Base-by-base conservation (phyloP, 1,140 invertebrate species). In the Mya arenaria region DNA sequence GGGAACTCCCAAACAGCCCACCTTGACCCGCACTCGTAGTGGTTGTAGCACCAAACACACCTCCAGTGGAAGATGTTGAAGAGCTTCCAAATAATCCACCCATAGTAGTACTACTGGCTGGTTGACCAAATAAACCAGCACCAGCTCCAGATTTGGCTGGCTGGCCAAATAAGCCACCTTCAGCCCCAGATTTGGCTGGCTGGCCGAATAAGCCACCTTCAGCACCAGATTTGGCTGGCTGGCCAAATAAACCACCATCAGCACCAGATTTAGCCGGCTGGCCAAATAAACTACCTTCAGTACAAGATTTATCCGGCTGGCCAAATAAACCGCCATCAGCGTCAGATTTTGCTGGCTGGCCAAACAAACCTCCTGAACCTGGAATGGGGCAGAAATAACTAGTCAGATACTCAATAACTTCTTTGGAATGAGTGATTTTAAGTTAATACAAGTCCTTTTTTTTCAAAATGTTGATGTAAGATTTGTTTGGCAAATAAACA, bases 211-310 rank as follows among this genome's bases (percentile, higher is more conserved):
- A 63, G 25, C 71, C 44, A 23, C 37, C 34, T 39, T 30, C 28
- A 3, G 63, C n/a, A 10, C 68, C 19, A 8, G 73, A 28, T 25
- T 66, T 44, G 0, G 78, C 44, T 4, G 41, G 44, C 66, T 81
- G 65, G 2, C 82, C 82, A 82, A 86, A 82, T 19, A 79, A 15
- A n/a, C 74, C 62, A 28, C 25, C 25, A 3, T 48, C 56, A 62
- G 58, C 44, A 17, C 34, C 4, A 36, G 74, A 19, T 34, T 41
- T 60, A 5, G 73, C 2, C n/a, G 84, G 10, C 32, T 63, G 48
- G n/a, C 82, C 84, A 75, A 85, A 84, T 19, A 83, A 52, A 36
- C 84, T 66, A n/a, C 34, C 37, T 0, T 30, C 48, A 39, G 68
- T 34, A 19, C 62, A 25, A n/a, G 74, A 60, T n/a, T n/a, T n/a